Percentiles rank a stretch among this genome's conserved stretches.
These are phyloP conservation scores for Danio aesculapii DNA, from an alignment of 2,797 vertebrate genomes.

Conservation along the genomic window DNA sequence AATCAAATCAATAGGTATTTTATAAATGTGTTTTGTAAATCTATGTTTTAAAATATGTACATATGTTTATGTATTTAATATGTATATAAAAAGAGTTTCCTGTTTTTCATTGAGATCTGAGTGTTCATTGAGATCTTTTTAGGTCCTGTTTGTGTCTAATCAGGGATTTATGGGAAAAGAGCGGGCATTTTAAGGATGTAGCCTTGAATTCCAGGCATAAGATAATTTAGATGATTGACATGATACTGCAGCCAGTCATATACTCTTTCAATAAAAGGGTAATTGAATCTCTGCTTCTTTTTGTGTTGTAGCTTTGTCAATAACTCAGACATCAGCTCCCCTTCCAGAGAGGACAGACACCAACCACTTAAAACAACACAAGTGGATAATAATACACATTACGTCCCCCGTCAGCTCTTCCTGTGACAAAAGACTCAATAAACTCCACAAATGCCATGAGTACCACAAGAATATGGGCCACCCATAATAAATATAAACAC, in stretches of 20 bases:
- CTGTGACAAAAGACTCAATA: conserved; percentile 64
- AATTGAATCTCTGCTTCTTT: conserved; percentile 72
- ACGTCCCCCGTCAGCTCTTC: conserved; percentile 67
- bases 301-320: conserved; percentile 75
- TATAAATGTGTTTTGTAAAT: no score
- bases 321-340: conserved; percentile 69
- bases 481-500: no score
- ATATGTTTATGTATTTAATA: no score
- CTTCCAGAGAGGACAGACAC: conserved; percentile 72
- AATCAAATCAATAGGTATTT: no score
- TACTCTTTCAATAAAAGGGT: conserved; percentile 73
- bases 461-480: neutral
- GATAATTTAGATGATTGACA: conserved; percentile 74
- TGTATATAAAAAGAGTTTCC: neutral
- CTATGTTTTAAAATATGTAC: no score
- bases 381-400: conserved; percentile 76
- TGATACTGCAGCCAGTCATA: conserved; percentile 58
- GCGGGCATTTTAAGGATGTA: conserved; percentile 63
- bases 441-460: conserved; percentile 46
- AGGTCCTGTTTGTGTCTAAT: conserved; percentile 53
- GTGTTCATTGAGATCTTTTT: neutral
- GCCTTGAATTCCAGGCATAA: conserved; percentile 58
- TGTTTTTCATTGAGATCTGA: neutral
- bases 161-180: conserved; percentile 60
- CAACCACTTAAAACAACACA: conserved; percentile 72